phyloP scores from a whole-genome alignment of 2,113 vertebrate species.

The Channa maculata region DNA sequence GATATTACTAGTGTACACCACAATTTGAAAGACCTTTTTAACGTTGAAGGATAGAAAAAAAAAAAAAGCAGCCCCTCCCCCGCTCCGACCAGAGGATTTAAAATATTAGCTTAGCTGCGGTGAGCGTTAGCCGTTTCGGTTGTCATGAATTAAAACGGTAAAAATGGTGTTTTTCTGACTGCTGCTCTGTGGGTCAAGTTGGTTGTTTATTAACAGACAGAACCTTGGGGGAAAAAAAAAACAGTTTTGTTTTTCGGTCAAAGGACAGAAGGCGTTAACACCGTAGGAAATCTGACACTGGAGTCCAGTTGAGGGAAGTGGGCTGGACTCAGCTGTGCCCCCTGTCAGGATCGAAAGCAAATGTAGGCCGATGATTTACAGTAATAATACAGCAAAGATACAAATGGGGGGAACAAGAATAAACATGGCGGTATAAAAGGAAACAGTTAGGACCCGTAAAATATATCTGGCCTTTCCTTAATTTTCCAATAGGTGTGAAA shows the following conservation, averaged over 20 bases:
- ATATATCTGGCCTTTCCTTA: too few relatives aligned
- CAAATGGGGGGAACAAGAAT: too few relatives aligned
- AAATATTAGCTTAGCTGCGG: conserved; percentile 31
- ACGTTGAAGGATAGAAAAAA: conserved; percentile 1
- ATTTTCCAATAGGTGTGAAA: too few relatives aligned
- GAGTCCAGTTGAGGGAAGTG: conserved; percentile 75
- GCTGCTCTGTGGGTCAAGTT: not conserved
- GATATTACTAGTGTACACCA: not conserved
- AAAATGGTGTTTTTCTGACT: fast-evolving
- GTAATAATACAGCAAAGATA: not conserved
- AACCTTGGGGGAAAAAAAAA: not conserved
- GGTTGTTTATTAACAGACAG: not conserved
- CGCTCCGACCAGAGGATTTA: conserved; percentile 58
- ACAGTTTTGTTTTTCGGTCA: conserved; percentile 43
- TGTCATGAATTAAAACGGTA: not conserved
- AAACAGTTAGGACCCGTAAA: too few relatives aligned
- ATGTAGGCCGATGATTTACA: conserved; percentile 11
- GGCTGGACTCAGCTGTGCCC: conserved; percentile 59
- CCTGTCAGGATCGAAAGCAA: not conserved
- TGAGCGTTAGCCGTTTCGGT: conserved; percentile 10
- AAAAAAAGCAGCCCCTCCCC: conserved; percentile 60
- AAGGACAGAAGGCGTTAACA: conserved; percentile 68
- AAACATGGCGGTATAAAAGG: too few relatives aligned
- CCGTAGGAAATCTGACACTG: conserved; percentile 75
- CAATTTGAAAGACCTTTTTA: not conserved